These are phyloP conservation scores for Lethenteron reissneri DNA, from an alignment of 2,113 vertebrate species.

Conservation along the genomic window DNA sequence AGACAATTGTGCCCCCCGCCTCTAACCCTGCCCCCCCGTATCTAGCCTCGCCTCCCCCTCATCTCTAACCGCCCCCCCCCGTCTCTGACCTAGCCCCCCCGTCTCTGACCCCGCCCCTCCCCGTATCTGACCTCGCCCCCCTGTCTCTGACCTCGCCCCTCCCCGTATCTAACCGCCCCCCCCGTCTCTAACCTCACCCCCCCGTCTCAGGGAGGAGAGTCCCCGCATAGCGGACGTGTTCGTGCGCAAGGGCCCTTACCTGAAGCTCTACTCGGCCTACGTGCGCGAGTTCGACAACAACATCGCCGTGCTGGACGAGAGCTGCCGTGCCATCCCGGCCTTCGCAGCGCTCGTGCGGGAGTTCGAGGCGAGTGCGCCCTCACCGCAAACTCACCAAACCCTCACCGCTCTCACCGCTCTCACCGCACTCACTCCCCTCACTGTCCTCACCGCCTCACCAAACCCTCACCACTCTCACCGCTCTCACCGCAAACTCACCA, in stretches of 20 bases:
- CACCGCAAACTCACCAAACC: neutral
- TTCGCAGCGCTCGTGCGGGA: conserved; percentile 35
- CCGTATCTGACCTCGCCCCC: neutral
- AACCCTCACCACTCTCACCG: too few relatives aligned
- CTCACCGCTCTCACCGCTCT: neutral
- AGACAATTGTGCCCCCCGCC: neutral
- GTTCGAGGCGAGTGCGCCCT: conserved; percentile 44
- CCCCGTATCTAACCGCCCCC: neutral
- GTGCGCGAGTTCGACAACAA: conserved; percentile 59
- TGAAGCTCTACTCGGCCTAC: conserved; percentile 46
- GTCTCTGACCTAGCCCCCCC: neutral
- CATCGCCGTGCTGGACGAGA: conserved; percentile 47
- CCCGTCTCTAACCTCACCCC: neutral
- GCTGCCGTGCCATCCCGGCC: conserved; percentile 30
- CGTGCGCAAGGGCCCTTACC: conserved; percentile 38
- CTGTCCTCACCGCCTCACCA: too few relatives aligned
- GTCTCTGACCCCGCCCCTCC: neutral
- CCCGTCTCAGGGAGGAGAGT: conserved; percentile 41
- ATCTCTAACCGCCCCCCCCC: neutral
- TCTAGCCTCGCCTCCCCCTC: neutral
- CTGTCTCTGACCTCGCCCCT: neutral
- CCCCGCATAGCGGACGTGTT: conserved; percentile 63
- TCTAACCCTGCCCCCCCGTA: neutral
- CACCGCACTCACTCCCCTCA: too few relatives aligned
- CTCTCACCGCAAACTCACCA: too few relatives aligned